A percentile compares a stretch with the other conserved stretches of the same genome.
These are phyloP conservation scores for Antechinus stuartii DNA, from an alignment of 2,113 vertebrate species.

Conservation along the genomic window DNA sequence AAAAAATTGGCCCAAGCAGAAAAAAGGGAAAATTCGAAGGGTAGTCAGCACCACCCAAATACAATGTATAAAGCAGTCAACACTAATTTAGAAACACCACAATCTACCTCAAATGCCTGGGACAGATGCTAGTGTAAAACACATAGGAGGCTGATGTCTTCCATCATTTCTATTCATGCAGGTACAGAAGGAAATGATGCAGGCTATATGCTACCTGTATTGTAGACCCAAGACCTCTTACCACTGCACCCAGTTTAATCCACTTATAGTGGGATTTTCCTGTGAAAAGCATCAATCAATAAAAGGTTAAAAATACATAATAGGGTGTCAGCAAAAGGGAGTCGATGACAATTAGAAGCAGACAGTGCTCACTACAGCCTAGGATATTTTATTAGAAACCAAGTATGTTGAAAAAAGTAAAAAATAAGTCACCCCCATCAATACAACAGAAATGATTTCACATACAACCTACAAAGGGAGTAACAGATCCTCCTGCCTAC, in stretches of 20 bases:
- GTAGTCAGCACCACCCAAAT: neutral
- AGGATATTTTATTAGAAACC: constrained; percentile 79
- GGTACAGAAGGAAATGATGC: constrained; percentile 61
- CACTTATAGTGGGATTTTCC: constrained; percentile 63
- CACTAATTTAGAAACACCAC: constrained; percentile 54
- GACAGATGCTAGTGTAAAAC: constrained; percentile 45
- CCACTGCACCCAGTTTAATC: constrained; percentile 56
- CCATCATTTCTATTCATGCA: constrained; percentile 68
- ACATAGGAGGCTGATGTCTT: constrained; percentile 64
- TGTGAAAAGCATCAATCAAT: constrained; percentile 56
- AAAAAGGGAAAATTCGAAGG: constrained; percentile 50
- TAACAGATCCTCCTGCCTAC: constrained; percentile 67
- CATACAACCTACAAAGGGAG: constrained; percentile 75
- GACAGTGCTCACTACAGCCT: constrained; percentile 76
- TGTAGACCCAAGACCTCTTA: constrained; percentile 65
- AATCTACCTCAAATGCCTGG: constrained; percentile 63
- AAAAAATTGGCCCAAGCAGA: constrained; percentile 60
- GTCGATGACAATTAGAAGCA: constrained; percentile 73
- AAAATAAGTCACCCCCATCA: constrained; percentile 76
- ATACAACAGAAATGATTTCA: constrained; percentile 76
- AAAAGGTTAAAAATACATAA: constrained; percentile 66
- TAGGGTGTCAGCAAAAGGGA: constrained; percentile 56
- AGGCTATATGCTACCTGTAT: constrained; percentile 54
- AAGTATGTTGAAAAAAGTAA: constrained; percentile 75
- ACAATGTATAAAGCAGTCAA: constrained; percentile 66